Conservation (phyloP, 2,797 vertebrate species). For the Zalophus californianus region DNA sequence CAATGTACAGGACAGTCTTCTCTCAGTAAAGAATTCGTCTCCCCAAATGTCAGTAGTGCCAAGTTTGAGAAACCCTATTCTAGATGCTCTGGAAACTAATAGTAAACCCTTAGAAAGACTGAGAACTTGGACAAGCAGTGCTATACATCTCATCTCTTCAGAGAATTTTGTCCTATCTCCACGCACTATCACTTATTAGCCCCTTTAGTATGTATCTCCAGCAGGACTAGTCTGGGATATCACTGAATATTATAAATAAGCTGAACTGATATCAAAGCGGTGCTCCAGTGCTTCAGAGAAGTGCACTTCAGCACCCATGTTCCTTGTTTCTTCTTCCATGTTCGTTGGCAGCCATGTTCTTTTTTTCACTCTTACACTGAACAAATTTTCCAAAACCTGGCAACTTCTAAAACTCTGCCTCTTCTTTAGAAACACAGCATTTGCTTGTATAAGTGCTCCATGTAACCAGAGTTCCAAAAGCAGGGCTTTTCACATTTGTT, state of each 20-base stretch:
- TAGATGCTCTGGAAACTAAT: neutral
- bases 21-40: neutral
- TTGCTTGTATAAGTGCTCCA: slow-evolving; percentile 79
- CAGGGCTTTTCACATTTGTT: slow-evolving; percentile 78
- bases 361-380: slow-evolving; percentile 78
- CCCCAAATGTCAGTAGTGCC: neutral
- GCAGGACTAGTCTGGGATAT: neutral
- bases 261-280: slow-evolving; percentile 73
- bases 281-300: slow-evolving; percentile 77
- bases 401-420: slow-evolving; percentile 76
- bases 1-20: neutral
- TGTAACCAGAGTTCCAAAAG: slow-evolving; percentile 78
- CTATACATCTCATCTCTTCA: neutral
- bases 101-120: neutral
- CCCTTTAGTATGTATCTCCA: neutral
- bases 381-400: slow-evolving; percentile 77
- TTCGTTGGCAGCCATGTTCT: neutral
- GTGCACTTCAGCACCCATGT: slow-evolving; percentile 65
- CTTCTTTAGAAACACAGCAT: slow-evolving; percentile 81
- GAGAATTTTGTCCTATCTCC: neutral
- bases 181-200: neutral
- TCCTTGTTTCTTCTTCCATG: neutral
- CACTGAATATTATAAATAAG: neutral
- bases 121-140: neutral
- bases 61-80: neutral